Evolutionary conservation across 1,140 invertebrate species (phyloP).

Genomic region (Drosophila serrata): DNA sequence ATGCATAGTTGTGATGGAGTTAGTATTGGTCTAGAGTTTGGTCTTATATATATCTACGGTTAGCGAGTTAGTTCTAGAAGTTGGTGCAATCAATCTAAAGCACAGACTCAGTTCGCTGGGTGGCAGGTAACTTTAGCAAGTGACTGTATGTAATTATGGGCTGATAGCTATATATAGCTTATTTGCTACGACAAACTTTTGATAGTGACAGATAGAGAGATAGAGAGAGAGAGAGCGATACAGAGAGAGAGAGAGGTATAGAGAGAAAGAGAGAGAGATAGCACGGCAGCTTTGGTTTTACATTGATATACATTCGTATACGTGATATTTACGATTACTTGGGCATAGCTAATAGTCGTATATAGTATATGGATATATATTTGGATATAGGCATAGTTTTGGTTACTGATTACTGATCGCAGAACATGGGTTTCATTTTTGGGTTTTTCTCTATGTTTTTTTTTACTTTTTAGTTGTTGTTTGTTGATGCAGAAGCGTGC

Average conservation of each 20-base stretch:
- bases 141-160: conserved; percentile 47
- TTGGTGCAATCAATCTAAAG: conserved; percentile 68
- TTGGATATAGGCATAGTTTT: conserved; percentile 68
- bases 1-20: conserved; percentile 11
- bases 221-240: conserved; percentile 19
- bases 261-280: conserved; percentile 54
- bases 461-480: conserved; percentile 20
- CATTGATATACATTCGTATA: conserved; percentile 72
- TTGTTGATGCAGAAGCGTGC: conserved; percentile 84
- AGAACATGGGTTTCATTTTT: conserved; percentile 72
- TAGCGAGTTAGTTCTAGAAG: conserved; percentile 49
- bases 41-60: conserved; percentile 39
- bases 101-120: conserved; percentile 64
- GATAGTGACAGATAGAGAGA: conserved; percentile 53
- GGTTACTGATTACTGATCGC: conserved; percentile 74
- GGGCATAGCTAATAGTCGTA: conserved; percentile 76
- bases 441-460: conserved; percentile 40
- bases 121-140: conserved; percentile 56
- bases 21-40: conserved; percentile 39
- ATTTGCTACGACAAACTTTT: conserved; percentile 53
- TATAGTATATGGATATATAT: conserved; percentile 56
- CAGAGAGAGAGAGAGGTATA: conserved; percentile 35
- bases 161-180: conserved; percentile 40
- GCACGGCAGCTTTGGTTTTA: conserved; percentile 76
- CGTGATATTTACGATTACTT: conserved; percentile 78